Percentiles rank a stretch among this genome's conserved stretches.
phyloP scores from a whole-genome alignment of 2,113 vertebrate species.

The Aegotheles bennettii region DNA sequence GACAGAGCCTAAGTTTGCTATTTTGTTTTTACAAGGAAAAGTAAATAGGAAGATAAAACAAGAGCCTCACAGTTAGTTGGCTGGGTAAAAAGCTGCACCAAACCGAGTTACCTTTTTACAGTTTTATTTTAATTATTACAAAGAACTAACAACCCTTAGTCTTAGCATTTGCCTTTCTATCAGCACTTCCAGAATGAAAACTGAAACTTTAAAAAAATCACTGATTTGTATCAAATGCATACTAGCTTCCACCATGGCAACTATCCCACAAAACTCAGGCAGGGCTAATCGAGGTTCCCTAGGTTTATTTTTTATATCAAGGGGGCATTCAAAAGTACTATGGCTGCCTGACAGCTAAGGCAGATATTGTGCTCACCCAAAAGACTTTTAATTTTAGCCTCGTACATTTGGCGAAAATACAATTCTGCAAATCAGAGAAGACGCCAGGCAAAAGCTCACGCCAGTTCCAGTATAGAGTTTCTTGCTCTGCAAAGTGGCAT shows the following conservation, averaged over 20 bases:
- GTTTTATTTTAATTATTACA: conserved; percentile 5
- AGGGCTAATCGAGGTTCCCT: conserved; percentile 49
- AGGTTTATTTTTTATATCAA: conserved; percentile 21
- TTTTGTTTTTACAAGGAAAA: conserved; percentile 28
- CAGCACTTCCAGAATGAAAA: conserved; percentile 50
- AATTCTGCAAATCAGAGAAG: background rate
- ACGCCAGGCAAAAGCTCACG: background rate
- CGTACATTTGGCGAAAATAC: background rate
- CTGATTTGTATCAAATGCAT: conserved; percentile 44
- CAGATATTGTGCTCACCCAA: background rate
- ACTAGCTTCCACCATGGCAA: conserved; percentile 43
- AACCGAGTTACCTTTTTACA: background rate
- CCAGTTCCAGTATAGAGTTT: background rate
- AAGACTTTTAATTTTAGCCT: background rate
- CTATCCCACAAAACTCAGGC: conserved; percentile 44
- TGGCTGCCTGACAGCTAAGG: background rate
- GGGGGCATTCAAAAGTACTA: background rate
- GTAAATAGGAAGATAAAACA: conserved; percentile 11
- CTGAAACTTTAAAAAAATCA: conserved; percentile 56
- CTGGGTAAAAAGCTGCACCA: background rate
- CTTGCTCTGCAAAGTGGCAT: background rate
- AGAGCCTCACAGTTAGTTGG: background rate
- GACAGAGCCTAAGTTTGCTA: conserved; percentile 30
- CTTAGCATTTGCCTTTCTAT: conserved; percentile 47
- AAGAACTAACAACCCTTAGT: background rate